Base-by-base conservation (phyloP, 2,888 invertebrate genomes). In the Melanotus villosus region DNA sequence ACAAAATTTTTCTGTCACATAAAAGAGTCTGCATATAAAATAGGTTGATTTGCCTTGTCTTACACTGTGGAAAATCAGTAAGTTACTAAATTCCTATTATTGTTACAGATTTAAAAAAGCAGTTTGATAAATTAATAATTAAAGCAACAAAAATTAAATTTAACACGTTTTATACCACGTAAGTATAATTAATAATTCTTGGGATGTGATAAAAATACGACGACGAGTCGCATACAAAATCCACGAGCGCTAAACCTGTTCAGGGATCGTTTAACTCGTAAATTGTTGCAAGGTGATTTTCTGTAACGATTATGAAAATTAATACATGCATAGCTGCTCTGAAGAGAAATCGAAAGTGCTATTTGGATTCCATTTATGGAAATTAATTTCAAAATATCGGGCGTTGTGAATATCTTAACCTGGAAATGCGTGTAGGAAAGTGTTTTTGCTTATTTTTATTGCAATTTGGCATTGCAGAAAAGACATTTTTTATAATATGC, bases 271-370 rank as follows among this genome's bases (percentile, higher is more conserved):
- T 47, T 47, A 47, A 43, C 47, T 23, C 23, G 23, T 23, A 47
- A 47, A 47, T 47, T 47, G 47, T 23, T 12, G 47, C 23, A 14
- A 43, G 47, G 23, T 23, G 47, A 47, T 47, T 47, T 47, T 47
- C 47, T 23, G 21, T 47, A 47, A 47, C 47, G 47, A 47, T 47
- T 47, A 23, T 23, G 47, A 47, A 47, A 47, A 47, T 47, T 47
- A 47, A 23, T 23, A 23, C 12, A 47, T 10, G 47, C 26, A 12
- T n/a, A 23, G 23, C 47, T 21, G 47, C 47, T 47, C 12, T 21
- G 10, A 19, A n/a, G 21, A 45, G 47, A 47, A 47, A 47, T 47
- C 47, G 47, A 47, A 47, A 47, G 47, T 47, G 26, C 23, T 47
- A 23, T 47, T 38, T 23, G 23, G 23, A 23, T 47, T 23, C 26